Base-by-base conservation (phyloP, 2,797 vertebrate genomes). In the Notolepis coatsorum region DNA sequence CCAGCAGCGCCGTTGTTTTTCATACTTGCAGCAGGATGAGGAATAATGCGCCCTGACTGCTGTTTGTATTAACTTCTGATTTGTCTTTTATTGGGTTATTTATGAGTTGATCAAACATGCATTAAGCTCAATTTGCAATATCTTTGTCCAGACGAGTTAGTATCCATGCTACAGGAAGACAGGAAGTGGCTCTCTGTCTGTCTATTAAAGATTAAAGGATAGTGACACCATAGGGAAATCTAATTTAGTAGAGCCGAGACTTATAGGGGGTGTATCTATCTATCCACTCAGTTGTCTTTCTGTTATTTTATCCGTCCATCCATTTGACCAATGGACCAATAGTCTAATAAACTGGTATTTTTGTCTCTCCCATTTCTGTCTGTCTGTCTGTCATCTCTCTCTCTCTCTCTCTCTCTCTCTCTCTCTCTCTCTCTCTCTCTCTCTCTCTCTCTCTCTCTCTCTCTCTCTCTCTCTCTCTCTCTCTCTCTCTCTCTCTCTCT, bases 1-100 rank as follows among this genome's bases (percentile, higher is more conserved):
- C 61, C 74, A 70, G 65, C 64, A 57, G 45, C 74, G 80, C 49
- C 69, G 58, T 85, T 78, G 75, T 91, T 89, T 89, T 85, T 89
- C 81, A 82, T 79, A 75, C 81, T 84, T 77, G 72, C 56, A 61
- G 73, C 73, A 71, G 81, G 80, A 82, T 84, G 82, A 87, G 70
- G 65, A 82, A 78, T 88, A 85, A 86, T 84, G 76, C 52, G 67
- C 20, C 56, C 52, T 21, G 68, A 33, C 54, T 51, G 54, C 49
- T 65, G 51, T 69, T 56, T 63, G 57, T 70, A 73, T 61, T 75
- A 86, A 75, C 70, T 70, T 82, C 53, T 63, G 60, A 68, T 75
- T 71, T 53, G 62, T 61, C 45, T 24, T 2, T 43, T 13, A 31
- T 45, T 50, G 51, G 59, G 55, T 75, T 71, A 70, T 57, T 63